phyloP scores from a whole-genome alignment of 2,888 invertebrate genomes.

The Hermaeophaga mercurialis region DNA sequence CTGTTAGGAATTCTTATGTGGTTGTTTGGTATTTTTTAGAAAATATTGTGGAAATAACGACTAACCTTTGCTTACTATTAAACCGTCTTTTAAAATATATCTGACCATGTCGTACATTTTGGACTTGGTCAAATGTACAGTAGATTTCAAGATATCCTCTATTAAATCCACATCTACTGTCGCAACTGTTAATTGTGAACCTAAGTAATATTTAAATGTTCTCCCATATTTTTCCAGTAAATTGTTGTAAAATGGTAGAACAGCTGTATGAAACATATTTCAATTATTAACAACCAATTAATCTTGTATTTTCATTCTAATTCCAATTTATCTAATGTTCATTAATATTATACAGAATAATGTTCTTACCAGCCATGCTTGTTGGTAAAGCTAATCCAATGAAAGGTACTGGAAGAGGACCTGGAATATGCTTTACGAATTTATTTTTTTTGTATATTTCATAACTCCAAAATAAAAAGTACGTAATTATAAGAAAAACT shows the following conservation, averaged over 20 bases:
- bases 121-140: background rate
- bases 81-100: no score
- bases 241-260: no score
- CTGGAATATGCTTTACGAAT: slow-evolving; percentile 4
- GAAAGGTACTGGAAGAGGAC: slow-evolving; percentile 14
- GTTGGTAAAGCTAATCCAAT: slow-evolving; percentile 3
- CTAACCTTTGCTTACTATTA: no score
- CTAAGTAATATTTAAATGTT: background rate
- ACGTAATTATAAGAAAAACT: background rate
- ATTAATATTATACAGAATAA: no score
- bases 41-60: no score
- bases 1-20: no score
- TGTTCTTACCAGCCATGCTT: background rate
- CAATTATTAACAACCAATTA: no score
- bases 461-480: slow-evolving; percentile 8
- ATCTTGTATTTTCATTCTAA: no score
- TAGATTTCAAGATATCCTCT: background rate
- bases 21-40: no score
- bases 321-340: no score
- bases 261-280: no score
- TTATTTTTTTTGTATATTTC: slow-evolving; percentile 5
- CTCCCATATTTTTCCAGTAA: background rate
- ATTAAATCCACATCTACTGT: background rate
- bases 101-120: no score
- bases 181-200: background rate